Evolutionary conservation across 2,888 invertebrate genomes (phyloP).

Genomic region (Drosophila atripex): DNA sequence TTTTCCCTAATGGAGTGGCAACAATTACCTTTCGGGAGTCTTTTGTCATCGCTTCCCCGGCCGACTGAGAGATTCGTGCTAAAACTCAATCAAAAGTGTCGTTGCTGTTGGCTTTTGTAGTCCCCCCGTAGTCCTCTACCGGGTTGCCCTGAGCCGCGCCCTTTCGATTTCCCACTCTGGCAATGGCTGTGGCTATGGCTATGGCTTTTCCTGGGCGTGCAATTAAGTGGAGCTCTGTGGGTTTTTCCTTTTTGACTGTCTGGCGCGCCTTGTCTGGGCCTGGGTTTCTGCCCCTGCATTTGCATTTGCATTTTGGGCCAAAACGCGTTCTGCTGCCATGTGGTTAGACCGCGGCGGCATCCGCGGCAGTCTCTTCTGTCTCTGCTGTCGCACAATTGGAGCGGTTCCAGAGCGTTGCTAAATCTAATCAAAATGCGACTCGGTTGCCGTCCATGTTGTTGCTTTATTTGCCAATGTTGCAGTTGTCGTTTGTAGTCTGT

Average conservation of each 20-base stretch:
- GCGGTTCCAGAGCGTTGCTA: constrained; percentile 62
- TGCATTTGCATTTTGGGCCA: constrained; percentile 65
- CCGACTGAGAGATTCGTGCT: constrained; percentile 54
- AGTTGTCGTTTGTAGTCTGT: constrained; percentile 41
- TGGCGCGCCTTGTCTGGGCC: constrained; percentile 60
- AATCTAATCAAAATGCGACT: constrained; percentile 78
- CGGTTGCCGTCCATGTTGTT: constrained; percentile 52
- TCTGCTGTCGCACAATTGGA: constrained; percentile 62
- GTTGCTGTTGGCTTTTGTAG: constrained; percentile 68
- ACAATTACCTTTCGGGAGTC: constrained; percentile 40
- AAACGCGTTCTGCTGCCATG: constrained; percentile 71
- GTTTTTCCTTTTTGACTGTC: constrained; percentile 68
- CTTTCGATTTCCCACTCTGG: constrained; percentile 6
- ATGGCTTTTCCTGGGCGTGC: constrained; percentile 6
- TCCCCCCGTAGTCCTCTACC: neutral
- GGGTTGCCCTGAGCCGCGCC: neutral
- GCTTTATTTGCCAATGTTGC: constrained; percentile 16
- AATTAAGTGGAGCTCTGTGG: constrained; percentile 47
- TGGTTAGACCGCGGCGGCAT: constrained; percentile 63
- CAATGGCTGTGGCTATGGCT: neutral
- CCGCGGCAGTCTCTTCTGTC: constrained; percentile 8
- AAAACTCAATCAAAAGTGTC: constrained; percentile 77
- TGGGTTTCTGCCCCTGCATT: constrained; percentile 40
- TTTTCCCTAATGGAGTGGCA: constrained; percentile 37
- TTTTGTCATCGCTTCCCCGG: constrained; percentile 34